Conservation (phyloP, 2,797 vertebrate genomes). For the Ispidina lecontei region DNA sequence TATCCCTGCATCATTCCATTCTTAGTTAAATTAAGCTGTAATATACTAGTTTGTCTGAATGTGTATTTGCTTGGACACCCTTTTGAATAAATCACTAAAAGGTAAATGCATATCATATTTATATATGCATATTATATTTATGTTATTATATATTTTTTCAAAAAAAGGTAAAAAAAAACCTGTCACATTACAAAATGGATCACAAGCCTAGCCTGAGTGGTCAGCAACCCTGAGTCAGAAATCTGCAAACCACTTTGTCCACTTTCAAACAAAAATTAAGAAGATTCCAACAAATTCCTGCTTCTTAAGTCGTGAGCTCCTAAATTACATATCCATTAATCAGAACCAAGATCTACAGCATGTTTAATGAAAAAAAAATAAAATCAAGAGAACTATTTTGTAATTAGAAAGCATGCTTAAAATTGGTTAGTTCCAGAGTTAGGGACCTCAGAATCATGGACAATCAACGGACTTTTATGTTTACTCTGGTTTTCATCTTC, state of each 20-base stretch:
- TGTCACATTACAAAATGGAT: background rate
- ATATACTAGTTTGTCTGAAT: background rate
- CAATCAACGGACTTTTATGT: background rate
- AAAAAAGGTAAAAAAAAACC: background rate
- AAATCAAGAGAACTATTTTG: background rate
- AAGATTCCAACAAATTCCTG: background rate
- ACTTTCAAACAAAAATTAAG: background rate
- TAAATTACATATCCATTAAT: background rate
- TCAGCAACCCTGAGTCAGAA: background rate
- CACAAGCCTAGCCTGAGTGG: background rate
- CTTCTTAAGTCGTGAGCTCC: background rate
- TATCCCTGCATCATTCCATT: background rate
- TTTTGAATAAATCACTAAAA: slow-evolving; percentile 1
- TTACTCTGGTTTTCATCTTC: background rate
- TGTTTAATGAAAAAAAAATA: background rate
- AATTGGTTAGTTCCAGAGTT: background rate
- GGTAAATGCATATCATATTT: background rate
- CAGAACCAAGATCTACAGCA: background rate
- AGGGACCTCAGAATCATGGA: background rate
- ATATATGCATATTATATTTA: too few species aligned
- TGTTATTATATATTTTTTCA: too few species aligned
- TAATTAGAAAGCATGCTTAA: background rate
- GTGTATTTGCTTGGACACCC: background rate
- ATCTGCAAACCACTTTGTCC: background rate
- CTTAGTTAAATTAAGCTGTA: background rate